Evolutionary conservation across 2,797 vertebrate species (phyloP).

Genomic region (Austrolebias charrua): DNA sequence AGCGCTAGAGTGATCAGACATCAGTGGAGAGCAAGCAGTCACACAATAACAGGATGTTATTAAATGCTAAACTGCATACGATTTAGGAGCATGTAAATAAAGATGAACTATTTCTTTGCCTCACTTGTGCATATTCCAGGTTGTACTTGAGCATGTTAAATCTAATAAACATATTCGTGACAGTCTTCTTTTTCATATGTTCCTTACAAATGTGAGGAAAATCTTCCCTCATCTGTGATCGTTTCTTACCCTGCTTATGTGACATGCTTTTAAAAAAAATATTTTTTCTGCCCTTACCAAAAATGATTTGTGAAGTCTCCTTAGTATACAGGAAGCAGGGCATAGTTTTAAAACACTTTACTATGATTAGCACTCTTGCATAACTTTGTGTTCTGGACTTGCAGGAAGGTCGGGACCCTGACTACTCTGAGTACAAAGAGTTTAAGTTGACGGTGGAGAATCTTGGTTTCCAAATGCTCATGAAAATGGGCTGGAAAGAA

Average conservation of each 20-base stretch:
- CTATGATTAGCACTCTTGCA: neutral
- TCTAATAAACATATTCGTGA: neutral
- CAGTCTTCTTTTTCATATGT: neutral
- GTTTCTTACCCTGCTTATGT: neutral
- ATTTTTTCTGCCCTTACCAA: neutral
- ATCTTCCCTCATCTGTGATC: neutral
- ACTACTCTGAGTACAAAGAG: conserved; percentile 98
- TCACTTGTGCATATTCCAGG: neutral
- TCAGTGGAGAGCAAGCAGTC: conserved; percentile 6
- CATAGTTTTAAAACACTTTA: neutral
- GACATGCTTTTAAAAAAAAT: neutral
- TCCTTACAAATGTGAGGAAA: neutral
- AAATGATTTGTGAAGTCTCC: neutral
- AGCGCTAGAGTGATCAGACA: neutral
- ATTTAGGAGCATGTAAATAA: neutral
- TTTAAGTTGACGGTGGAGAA: conserved; percentile 99
- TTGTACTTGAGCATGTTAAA: conserved; percentile 2
- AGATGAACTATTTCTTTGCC: neutral
- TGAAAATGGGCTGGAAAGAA: conserved; percentile 99
- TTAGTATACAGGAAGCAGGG: neutral
- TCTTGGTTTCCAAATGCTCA: conserved; percentile 97
- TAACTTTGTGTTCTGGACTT: conserved; percentile 29
- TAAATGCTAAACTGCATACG: neutral
- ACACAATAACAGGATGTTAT: conserved; percentile 6
- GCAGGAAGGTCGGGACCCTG: conserved; percentile 95